These are phyloP conservation scores for Medauroidea extradentata DNA, from an alignment of 1,140 invertebrate genomes.

Conservation along the genomic window DNA sequence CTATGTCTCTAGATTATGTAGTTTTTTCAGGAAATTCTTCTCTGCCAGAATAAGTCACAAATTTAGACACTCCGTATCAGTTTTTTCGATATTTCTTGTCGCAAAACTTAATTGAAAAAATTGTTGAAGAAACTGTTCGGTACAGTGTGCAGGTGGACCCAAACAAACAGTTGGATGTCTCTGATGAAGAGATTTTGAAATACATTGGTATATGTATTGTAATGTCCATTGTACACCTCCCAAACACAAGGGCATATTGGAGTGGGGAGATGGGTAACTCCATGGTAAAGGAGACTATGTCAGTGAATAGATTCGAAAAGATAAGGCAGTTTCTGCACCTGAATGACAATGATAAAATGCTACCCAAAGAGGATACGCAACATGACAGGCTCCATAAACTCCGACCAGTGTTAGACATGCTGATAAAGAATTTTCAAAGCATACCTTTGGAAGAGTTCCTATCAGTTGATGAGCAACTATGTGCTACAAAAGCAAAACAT, in stretches of 20 bases:
- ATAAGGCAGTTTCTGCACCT: background rate
- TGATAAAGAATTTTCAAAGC: constrained; percentile 30
- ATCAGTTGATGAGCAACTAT: constrained; percentile 26
- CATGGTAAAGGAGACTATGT: background rate
- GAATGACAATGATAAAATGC: constrained; percentile 3
- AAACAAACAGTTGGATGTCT: too few species aligned
- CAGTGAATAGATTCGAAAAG: background rate
- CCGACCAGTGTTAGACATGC: constrained; percentile 29
- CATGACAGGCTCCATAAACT: constrained; percentile 31
- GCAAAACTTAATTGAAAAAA: too few species aligned
- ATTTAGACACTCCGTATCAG: too few species aligned
- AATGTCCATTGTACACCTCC: too few species aligned
- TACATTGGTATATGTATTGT: too few species aligned
- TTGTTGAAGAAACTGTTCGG: too few species aligned
- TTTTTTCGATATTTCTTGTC: too few species aligned
- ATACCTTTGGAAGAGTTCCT: constrained; percentile 19
- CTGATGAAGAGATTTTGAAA: too few species aligned
- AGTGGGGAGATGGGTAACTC: background rate
- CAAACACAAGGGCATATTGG: background rate
- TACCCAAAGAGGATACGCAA: constrained; percentile 5
- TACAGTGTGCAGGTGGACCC: too few species aligned
- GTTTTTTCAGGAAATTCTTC: too few species aligned
- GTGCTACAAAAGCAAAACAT: constrained; percentile 30
- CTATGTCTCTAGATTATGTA: too few species aligned
- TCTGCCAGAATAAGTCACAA: too few species aligned